Evolutionary conservation across 2,797 vertebrate species (phyloP).

Genomic region (Botia almorhae): DNA sequence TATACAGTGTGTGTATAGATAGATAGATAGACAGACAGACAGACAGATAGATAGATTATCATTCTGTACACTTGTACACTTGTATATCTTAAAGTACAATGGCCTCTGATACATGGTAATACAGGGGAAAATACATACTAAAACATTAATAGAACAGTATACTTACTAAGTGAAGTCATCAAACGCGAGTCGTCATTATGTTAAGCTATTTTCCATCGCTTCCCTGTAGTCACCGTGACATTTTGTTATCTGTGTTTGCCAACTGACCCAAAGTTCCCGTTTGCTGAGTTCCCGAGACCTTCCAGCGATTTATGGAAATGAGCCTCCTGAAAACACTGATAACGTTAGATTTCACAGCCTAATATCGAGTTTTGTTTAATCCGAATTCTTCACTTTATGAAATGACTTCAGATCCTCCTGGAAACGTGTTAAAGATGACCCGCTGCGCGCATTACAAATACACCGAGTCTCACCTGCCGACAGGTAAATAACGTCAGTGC

Average conservation of each 20-base stretch:
- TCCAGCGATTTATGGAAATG: conserved; percentile 23
- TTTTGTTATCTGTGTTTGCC: too few species aligned
- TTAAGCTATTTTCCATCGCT: conserved; percentile 1
- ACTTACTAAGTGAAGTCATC: conserved; percentile 1
- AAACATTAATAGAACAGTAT: not conserved
- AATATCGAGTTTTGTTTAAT: too few species aligned
- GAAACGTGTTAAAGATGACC: not conserved
- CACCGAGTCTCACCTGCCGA: conserved; percentile 41
- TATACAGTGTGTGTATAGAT: too few species aligned
- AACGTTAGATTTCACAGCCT: not conserved
- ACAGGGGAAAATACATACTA: too few species aligned
- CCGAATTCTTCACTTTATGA: not conserved
- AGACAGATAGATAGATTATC: too few species aligned
- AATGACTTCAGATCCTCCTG: not conserved
- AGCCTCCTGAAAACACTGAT: not conserved
- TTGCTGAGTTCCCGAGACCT: not conserved
- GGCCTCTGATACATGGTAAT: too few species aligned
- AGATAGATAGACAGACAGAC: too few species aligned
- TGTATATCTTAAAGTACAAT: too few species aligned
- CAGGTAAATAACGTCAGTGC: conserved; percentile 49
- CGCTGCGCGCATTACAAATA: not conserved
- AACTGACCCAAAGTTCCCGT: conserved; percentile 2
- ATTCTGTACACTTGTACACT: too few species aligned
- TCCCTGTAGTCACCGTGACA: too few species aligned
- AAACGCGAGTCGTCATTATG: not conserved